Percentiles rank a stretch among this genome's conserved stretches.
These are phyloP conservation scores for Danio kyathit DNA, from an alignment of 2,797 vertebrate species.

Conservation along the genomic window DNA sequence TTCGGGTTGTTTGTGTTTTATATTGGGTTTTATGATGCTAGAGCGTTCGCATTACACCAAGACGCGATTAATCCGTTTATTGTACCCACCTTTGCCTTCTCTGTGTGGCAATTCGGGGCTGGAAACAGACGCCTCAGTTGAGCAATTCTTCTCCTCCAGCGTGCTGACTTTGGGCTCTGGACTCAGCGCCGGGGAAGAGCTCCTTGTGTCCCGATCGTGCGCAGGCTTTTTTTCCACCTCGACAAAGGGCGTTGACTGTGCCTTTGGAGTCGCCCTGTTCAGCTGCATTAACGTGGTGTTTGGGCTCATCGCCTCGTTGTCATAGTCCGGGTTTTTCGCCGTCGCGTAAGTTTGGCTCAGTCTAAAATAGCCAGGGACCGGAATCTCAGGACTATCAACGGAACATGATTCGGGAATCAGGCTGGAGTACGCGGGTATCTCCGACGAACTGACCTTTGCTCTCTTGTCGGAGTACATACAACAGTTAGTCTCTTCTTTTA, in stretches of 20 bases:
- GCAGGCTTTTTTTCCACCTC: constrained; percentile 90
- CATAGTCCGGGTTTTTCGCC: constrained; percentile 94
- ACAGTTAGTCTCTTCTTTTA: constrained; percentile 99
- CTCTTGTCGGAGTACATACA: constrained; percentile 99
- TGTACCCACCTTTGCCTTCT: constrained; percentile 98
- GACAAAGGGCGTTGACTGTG: constrained; percentile 86
- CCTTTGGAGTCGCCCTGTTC: constrained; percentile 90
- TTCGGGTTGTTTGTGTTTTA: constrained; percentile 91
- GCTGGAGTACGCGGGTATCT: constrained; percentile 91
- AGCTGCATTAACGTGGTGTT: constrained; percentile 92
- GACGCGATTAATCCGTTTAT: constrained; percentile 87
- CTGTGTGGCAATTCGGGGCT: constrained; percentile 94
- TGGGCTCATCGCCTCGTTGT: constrained; percentile 91
- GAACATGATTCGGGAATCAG: constrained; percentile 90
- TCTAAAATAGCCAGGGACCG: constrained; percentile 98
- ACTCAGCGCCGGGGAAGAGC: constrained; percentile 85
- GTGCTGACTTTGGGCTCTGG: constrained; percentile 87
- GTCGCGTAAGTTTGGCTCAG: constrained; percentile 97
- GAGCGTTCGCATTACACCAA: constrained; percentile 84
- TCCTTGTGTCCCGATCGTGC: constrained; percentile 85
- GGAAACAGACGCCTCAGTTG: constrained; percentile 89
- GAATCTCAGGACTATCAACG: constrained; percentile 95
- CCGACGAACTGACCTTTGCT: constrained; percentile 91
- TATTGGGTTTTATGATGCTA: constrained; percentile 90
- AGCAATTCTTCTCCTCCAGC: constrained; percentile 87